These are phyloP conservation scores for Anguilla japonica DNA, from an alignment of 2,113 vertebrate species.

Conservation along the genomic window DNA sequence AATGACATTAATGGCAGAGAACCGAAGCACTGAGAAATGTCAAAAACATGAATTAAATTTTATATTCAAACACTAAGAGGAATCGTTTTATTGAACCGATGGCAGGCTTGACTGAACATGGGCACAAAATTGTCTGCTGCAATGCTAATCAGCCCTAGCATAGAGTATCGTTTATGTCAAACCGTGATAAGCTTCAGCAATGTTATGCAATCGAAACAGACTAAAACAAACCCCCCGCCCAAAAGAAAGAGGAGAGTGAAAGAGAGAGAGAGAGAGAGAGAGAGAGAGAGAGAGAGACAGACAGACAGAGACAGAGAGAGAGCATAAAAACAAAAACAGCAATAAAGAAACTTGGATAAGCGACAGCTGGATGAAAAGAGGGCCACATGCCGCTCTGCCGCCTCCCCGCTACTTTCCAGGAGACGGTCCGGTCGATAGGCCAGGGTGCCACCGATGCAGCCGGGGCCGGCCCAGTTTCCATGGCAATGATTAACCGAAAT, in stretches of 20 bases:
- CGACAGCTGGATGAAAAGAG: neutral
- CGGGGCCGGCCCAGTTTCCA: constrained; percentile 29
- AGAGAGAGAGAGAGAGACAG: neutral
- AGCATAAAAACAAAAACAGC: neutral
- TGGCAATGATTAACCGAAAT: constrained; percentile 48
- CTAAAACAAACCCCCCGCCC: no score
- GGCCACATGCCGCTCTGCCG: constrained; percentile 17
- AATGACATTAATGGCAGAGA: neutral
- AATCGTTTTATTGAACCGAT: neutral
- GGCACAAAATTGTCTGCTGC: neutral
- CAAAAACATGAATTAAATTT: neutral
- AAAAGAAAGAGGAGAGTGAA: no score
- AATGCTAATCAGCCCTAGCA: neutral
- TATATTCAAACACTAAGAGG: neutral
- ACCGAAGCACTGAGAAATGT: neutral
- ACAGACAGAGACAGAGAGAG: neutral
- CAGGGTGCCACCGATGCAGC: constrained; percentile 24
- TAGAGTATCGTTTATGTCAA: neutral
- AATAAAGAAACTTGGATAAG: neutral
- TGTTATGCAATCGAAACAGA: neutral
- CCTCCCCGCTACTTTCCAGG: constrained; percentile 25
- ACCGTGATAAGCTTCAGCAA: neutral
- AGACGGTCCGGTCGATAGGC: constrained; percentile 36
- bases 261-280: no score
- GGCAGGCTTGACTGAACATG: neutral